Conservation (phyloP, 2,113 vertebrate genomes). For the Gobiocypris rarus region DNA sequence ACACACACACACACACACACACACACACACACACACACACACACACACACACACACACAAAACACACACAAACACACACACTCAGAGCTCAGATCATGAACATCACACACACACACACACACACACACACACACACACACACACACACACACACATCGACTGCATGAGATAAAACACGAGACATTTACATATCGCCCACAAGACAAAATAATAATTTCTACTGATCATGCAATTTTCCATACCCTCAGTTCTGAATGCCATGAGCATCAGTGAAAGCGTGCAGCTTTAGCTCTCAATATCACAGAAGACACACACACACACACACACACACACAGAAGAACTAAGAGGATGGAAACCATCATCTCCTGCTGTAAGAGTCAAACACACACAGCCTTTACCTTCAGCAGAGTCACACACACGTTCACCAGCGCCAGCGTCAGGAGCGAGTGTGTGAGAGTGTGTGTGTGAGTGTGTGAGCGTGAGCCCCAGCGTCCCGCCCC, state of each 20-base stretch:
- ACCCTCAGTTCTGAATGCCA: background rate
- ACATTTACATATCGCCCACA: background rate
- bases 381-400: conserved; percentile 51
- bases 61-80: too few species aligned
- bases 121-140: too few species aligned
- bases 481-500: conserved; percentile 61
- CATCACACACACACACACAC: background rate
- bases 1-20: background rate
- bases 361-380: too few species aligned
- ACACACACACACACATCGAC: too few species aligned
- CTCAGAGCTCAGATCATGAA: background rate
- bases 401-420: background rate
- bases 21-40: background rate
- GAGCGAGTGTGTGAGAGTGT: too few species aligned
- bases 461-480: too few species aligned
- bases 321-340: background rate
- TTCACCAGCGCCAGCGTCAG: too few species aligned
- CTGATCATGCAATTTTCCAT: background rate
- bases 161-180: background rate
- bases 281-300: too few species aligned
- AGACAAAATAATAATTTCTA: background rate
- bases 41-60: too few species aligned
- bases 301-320: background rate
- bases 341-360: too few species aligned
- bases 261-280: too few species aligned